These are phyloP conservation scores for Anthrax anthrax DNA, from an alignment of 2,888 invertebrate species.

Conservation along the genomic window DNA sequence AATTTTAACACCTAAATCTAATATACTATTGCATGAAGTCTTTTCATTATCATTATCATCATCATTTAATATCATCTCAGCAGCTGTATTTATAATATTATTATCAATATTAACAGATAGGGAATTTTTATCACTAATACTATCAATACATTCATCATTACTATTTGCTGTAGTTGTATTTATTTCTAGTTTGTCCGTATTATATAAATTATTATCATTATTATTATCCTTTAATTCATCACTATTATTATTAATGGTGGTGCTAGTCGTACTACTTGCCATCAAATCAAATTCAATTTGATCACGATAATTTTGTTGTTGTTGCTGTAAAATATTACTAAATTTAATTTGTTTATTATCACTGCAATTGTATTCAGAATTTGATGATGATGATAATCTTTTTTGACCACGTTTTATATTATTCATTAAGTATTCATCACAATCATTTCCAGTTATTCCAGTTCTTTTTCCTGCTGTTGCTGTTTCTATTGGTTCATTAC, in stretches of 20 bases:
- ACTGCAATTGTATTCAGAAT: conserved; percentile 11
- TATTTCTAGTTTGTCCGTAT: no score
- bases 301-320: neutral
- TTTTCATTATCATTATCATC: no score
- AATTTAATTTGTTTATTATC: conserved; percentile 13
- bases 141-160: neutral
- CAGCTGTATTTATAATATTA: neutral
- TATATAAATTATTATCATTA: neutral
- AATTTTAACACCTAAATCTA: neutral
- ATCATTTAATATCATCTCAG: neutral
- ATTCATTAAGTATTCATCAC: conserved; percentile 1
- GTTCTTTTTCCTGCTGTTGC: neutral
- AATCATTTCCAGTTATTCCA: neutral
- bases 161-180: no score
- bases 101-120: neutral
- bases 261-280: neutral
- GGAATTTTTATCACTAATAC: neutral
- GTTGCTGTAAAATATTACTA: neutral
- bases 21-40: conserved; percentile 7
- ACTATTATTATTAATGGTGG: neutral
- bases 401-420: conserved; percentile 10
- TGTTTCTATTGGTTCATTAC: conserved; percentile 1
- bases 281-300: conserved; percentile 1
- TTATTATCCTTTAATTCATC: neutral
- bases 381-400: conserved; percentile 11